Percentiles rank a stretch among this genome's conserved stretches.
Conservation (phyloP, 1,140 invertebrate genomes). For the Trichomalopsis sarcophagae region DNA sequence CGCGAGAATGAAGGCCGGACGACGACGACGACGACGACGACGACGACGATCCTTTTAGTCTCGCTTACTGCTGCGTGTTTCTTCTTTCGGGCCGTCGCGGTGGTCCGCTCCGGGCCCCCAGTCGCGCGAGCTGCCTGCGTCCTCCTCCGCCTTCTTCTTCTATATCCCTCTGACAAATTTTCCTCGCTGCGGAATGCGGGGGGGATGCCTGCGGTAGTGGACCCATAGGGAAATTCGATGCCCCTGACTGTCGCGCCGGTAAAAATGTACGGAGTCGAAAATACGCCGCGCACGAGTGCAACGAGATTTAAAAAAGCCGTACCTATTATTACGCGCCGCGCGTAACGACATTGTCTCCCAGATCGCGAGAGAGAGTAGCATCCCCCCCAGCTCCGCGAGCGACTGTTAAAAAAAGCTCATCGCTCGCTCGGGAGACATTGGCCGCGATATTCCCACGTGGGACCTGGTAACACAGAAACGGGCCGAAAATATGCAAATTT, state of each 20-base stretch:
- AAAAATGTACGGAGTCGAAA: background rate
- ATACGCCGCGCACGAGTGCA: background rate
- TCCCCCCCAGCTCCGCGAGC: background rate
- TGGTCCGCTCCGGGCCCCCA: constrained; percentile 43
- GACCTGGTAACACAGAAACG: constrained; percentile 59
- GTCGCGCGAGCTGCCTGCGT: constrained; percentile 2
- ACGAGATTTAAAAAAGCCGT: background rate
- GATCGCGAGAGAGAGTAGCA: constrained; percentile 23
- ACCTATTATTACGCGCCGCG: background rate
- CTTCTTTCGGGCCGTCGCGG: constrained; percentile 24
- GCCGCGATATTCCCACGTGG: constrained; percentile 63
- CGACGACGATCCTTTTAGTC: constrained; percentile 31
- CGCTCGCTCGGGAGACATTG: background rate
- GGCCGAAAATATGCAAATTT: constrained; percentile 70
- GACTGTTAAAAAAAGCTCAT: constrained; percentile 44
- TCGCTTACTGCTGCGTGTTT: background rate
- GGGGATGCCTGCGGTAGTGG: background rate
- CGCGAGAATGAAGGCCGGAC: constrained; percentile 45
- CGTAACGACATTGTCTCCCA: constrained; percentile 6
- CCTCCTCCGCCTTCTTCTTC: background rate
- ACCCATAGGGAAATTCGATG: background rate
- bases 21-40: constrained; percentile 1
- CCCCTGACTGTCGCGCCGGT: background rate
- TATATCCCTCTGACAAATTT: constrained; percentile 32
- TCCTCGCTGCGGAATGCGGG: constrained; percentile 7